Evolutionary conservation across 2,888 invertebrate genomes (phyloP), one percentile per base, ranked within the genome.

Genomic region (Orthonychiurus folsomi): DNA sequence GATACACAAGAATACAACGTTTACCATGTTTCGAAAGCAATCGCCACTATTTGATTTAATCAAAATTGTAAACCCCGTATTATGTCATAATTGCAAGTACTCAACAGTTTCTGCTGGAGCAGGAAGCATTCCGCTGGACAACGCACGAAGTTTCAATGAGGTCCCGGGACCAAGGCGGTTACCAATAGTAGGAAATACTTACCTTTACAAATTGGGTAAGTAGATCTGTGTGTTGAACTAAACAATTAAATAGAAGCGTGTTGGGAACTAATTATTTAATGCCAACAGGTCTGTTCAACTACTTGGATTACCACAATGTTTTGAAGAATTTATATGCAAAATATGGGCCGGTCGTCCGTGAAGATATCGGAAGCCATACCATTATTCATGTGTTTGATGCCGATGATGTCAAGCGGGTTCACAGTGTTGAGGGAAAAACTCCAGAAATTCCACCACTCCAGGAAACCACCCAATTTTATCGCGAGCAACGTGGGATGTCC

Each of bases 381-480:
- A 74, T 79, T 2, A 77, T 82, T 2, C 81, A 81, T 71, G 73
- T 81, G 18, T 81, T 81, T 73, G 78, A 81, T 68, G 81, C 81
- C 0, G 79, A 79, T 37, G 79, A 80, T 71, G 78, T 80, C 3
- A 75, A 76, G 63, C 74, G 73, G 1, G 76, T 81, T 15, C 80
- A 79, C 67, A 75, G 75, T 63, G 74, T 75, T 53, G 81, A 81
- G 69, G 81, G 79, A n/a, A 79, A 78, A 66, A 76, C 71, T 48
- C 82, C 82, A 0, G 72, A 76, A 66, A 77, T 81, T 18, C 77
- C 77, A 3, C 82, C 82, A 1, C 74, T 82, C 1, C 77, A 80
- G 69, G 80, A 80, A 67, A 79, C 80, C 0, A 76, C 78, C 1
- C 77, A 79, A 72, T 66, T 77, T 26, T 82, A 81, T 69, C 72